These are phyloP conservation scores for Ectobius pallidus DNA, from an alignment of 2,888 invertebrate genomes.

Conservation along the genomic window DNA sequence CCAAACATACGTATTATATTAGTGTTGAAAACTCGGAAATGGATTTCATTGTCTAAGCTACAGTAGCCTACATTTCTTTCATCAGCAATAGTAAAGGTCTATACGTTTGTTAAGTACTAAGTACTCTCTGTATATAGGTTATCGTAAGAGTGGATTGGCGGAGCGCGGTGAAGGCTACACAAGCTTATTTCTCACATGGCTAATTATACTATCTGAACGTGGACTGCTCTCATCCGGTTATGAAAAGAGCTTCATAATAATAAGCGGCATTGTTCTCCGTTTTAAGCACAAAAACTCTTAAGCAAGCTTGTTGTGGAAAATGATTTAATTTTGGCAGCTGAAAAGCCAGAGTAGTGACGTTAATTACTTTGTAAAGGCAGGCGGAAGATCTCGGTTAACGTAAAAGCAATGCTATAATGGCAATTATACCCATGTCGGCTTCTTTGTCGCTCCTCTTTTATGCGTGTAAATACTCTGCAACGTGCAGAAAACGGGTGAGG, in stretches of 20 bases:
- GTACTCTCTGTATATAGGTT: too few relatives aligned
- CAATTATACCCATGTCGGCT: constrained; percentile 1
- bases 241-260: neutral
- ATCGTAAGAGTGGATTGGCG: too few relatives aligned
- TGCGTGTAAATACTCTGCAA: neutral
- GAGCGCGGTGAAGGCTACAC: too few relatives aligned
- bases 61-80: too few relatives aligned
- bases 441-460: neutral
- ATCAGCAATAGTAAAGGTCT: too few relatives aligned
- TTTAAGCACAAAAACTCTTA: neutral
- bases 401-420: neutral
- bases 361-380: constrained; percentile 6
- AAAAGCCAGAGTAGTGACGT: neutral
- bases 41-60: too few relatives aligned
- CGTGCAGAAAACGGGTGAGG: too few relatives aligned
- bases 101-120: too few relatives aligned
- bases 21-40: too few relatives aligned
- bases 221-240: neutral
- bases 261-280: neutral
- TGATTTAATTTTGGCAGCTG: constrained; percentile 6
- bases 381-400: constrained; percentile 2
- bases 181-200: too few relatives aligned
- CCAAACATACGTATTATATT: too few relatives aligned
- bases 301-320: constrained; percentile 1
- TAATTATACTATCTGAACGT: neutral